These are phyloP conservation scores for Acanthosoma haemorrhoidale DNA, from an alignment of 2,888 invertebrate species.

Conservation along the genomic window DNA sequence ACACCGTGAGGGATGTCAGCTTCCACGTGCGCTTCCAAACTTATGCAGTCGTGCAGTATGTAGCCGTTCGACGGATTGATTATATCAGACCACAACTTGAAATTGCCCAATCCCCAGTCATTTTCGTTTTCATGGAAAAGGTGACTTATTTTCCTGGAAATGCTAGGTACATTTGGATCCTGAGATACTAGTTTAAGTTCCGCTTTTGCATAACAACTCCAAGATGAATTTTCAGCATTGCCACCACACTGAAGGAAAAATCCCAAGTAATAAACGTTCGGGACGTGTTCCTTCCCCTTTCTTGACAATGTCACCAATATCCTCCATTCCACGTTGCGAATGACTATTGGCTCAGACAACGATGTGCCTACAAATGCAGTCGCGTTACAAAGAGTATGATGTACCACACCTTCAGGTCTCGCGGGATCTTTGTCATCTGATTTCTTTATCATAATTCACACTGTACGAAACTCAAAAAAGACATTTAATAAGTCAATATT, in stretches of 20 bases:
- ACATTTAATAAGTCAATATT: too few species aligned
- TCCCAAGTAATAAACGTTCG: not conserved
- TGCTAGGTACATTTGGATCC: constrained; percentile 77
- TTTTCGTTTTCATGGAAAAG: constrained; percentile 89
- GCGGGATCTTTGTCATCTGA: not conserved
- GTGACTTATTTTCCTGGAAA: constrained; percentile 89
- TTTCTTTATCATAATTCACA: too few species aligned
- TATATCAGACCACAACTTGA: constrained; percentile 90
- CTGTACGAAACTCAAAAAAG: too few species aligned
- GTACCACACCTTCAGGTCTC: not conserved
- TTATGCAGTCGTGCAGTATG: constrained; percentile 84
- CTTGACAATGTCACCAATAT: not conserved
- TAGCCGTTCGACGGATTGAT: constrained; percentile 86
- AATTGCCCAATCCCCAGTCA: constrained; percentile 95
- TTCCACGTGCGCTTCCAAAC: constrained; percentile 75
- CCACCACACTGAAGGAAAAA: constrained; percentile 84
- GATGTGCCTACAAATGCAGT: not conserved
- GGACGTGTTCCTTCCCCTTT: too few species aligned
- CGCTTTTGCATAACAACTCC: constrained; percentile 97
- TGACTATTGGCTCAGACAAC: not conserved
- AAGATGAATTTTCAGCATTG: constrained; percentile 92
- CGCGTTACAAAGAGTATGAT: not conserved
- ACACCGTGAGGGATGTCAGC: constrained; percentile 88
- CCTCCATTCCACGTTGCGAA: not conserved
- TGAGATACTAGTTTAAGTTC: constrained; percentile 85